phyloP scores from a whole-genome alignment of 2,797 vertebrate genomes.

The Xyrichtys novacula region DNA sequence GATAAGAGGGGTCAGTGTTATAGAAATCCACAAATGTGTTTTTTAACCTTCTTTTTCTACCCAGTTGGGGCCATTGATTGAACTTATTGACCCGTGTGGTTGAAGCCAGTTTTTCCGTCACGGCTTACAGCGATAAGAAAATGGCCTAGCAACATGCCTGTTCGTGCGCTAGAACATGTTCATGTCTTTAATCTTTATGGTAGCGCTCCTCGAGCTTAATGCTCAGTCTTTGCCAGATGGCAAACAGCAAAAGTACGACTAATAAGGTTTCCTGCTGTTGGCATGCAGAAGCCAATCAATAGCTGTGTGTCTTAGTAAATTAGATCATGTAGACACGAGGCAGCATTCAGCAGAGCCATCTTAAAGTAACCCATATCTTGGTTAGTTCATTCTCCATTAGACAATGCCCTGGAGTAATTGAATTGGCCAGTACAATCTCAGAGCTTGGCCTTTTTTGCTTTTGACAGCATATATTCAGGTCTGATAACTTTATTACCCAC shows the following conservation, averaged over 20 bases:
- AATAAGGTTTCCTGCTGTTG: constrained; percentile 71
- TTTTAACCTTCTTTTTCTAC: constrained; percentile 36
- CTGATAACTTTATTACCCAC: constrained; percentile 58
- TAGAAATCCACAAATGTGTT: constrained; percentile 51
- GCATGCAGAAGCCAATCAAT: constrained; percentile 82
- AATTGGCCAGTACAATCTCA: constrained; percentile 80
- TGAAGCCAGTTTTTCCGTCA: constrained; percentile 64
- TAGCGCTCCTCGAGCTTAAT: constrained; percentile 27
- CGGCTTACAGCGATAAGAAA: constrained; percentile 73
- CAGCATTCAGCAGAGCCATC: constrained; percentile 79
- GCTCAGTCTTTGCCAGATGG: constrained; percentile 58
- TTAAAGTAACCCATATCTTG: constrained; percentile 76
- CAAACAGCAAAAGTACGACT: constrained; percentile 67
- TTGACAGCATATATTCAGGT: constrained; percentile 74
- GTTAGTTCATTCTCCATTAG: constrained; percentile 83
- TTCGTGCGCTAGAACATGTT: neutral
- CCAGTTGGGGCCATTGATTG: constrained; percentile 71
- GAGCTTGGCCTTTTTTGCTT: constrained; percentile 73
- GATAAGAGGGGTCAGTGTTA: constrained; percentile 61
- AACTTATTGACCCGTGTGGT: constrained; percentile 73
- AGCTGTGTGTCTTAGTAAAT: constrained; percentile 83
- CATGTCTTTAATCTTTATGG: neutral
- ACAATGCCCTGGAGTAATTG: constrained; percentile 76
- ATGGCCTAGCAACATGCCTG: constrained; percentile 34
- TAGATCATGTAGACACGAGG: constrained; percentile 84